Conservation (phyloP, 2,888 invertebrate genomes). For the Hirtodrosophila duncani region DNA sequence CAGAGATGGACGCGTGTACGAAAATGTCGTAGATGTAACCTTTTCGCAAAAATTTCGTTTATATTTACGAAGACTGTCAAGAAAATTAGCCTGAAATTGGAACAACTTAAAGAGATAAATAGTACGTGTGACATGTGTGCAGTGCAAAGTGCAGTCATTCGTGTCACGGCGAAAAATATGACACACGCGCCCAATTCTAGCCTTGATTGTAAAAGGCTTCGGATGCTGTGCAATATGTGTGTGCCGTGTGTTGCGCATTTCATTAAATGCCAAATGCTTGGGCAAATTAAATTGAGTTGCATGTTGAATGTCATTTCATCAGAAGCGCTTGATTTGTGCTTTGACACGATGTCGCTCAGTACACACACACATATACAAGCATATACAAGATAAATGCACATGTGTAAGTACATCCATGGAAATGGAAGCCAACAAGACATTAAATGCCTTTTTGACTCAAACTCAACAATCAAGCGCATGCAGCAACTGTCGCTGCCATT, state of each 20-base stretch:
- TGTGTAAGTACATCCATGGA: conserved; percentile 5
- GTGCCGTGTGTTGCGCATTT: conserved; percentile 25
- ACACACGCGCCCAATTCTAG: too few species aligned
- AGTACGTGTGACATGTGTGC: conserved; percentile 2
- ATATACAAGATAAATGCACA: conserved; percentile 2
- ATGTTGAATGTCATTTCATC: conserved; percentile 70
- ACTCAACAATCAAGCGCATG: conserved; percentile 59
- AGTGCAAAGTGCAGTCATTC: too few species aligned
- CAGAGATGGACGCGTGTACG: too few species aligned
- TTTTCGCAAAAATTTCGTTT: too few species aligned
- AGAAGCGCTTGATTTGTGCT: conserved; percentile 51
- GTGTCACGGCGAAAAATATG: too few species aligned
- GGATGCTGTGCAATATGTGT: conserved; percentile 6
- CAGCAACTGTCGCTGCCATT: conserved; percentile 33
- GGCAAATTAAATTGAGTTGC: conserved; percentile 70
- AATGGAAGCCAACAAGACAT: conserved; percentile 54
- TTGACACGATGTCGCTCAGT: conserved; percentile 55
- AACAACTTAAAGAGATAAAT: too few species aligned
- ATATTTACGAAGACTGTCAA: too few species aligned
- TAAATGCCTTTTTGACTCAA: conserved; percentile 64
- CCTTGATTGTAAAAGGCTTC: too few species aligned
- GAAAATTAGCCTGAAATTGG: too few species aligned
- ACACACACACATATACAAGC: conserved; percentile 24
- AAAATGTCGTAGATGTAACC: too few species aligned
- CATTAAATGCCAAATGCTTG: conserved; percentile 40